Conservation (phyloP, 2,888 invertebrate species). For the Salticus scenicus region DNA sequence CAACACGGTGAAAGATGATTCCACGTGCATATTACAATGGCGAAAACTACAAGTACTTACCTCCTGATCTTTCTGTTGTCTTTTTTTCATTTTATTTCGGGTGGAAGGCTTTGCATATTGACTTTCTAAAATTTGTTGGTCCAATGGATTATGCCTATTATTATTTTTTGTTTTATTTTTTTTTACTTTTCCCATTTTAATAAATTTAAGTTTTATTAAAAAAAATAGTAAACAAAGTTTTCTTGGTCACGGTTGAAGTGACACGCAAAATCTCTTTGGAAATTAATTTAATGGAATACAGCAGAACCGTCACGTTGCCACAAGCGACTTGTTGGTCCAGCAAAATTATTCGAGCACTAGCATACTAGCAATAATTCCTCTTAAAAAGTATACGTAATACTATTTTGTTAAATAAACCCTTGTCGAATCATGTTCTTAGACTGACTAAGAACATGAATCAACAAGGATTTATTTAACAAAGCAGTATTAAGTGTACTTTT, state of each 20-base stretch:
- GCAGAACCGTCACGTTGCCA: too few species aligned
- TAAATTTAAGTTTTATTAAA: neutral
- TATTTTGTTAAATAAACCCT: too few species aligned
- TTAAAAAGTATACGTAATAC: too few species aligned
- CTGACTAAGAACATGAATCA: too few species aligned
- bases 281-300: too few species aligned
- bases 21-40: constrained; percentile 29
- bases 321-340: too few species aligned
- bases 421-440: too few species aligned
- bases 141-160: constrained; percentile 80
- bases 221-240: neutral
- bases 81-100: constrained; percentile 81
- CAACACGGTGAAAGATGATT: neutral
- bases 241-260: constrained; percentile 10
- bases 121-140: constrained; percentile 85
- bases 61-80: constrained; percentile 85
- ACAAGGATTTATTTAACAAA: too few species aligned
- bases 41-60: constrained; percentile 77
- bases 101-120: constrained; percentile 81
- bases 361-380: too few species aligned
- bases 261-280: too few species aligned
- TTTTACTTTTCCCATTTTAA: constrained; percentile 85
- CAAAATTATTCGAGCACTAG: too few species aligned
- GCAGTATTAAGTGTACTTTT: too few species aligned
- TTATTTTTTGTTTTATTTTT: constrained; percentile 81